Percentiles rank a stretch among this genome's conserved stretches.
These are phyloP conservation scores for Muscidifurax raptorellus DNA, from an alignment of 1,140 invertebrate species.

Conservation along the genomic window DNA sequence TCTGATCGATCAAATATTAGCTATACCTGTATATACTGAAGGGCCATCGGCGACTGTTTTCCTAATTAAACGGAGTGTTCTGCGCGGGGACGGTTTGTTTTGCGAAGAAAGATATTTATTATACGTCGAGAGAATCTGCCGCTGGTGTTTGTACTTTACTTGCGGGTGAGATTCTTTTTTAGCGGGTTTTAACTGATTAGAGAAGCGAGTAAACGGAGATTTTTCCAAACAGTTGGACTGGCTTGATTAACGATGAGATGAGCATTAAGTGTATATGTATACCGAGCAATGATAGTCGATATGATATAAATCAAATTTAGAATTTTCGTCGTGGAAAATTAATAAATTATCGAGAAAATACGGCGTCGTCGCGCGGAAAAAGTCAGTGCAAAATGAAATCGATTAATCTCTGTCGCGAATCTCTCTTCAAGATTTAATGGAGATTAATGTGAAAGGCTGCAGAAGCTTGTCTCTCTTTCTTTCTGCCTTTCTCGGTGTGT, in stretches of 20 bases:
- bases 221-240: too few relatives aligned
- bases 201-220: background rate
- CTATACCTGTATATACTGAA: background rate
- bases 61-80: slow-evolving; percentile 6
- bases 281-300: too few relatives aligned
- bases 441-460: slow-evolving; percentile 55
- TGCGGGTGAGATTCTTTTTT: background rate
- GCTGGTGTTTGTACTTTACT: background rate
- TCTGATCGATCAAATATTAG: background rate
- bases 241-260: background rate
- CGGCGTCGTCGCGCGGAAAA: background rate
- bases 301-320: too few relatives aligned
- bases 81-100: background rate
- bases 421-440: slow-evolving; percentile 51
- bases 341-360: slow-evolving; percentile 5
- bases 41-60: slow-evolving; percentile 2
- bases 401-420: slow-evolving; percentile 51
- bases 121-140: background rate
- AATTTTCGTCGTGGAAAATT: background rate
- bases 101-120: background rate
- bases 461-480: background rate
- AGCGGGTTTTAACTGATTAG: slow-evolving; percentile 7
- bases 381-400: slow-evolving; percentile 26
- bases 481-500: too few relatives aligned
- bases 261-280: too few relatives aligned